These are phyloP conservation scores for Drosophila vallismaia DNA, from an alignment of 2,888 invertebrate species.

Conservation along the genomic window DNA sequence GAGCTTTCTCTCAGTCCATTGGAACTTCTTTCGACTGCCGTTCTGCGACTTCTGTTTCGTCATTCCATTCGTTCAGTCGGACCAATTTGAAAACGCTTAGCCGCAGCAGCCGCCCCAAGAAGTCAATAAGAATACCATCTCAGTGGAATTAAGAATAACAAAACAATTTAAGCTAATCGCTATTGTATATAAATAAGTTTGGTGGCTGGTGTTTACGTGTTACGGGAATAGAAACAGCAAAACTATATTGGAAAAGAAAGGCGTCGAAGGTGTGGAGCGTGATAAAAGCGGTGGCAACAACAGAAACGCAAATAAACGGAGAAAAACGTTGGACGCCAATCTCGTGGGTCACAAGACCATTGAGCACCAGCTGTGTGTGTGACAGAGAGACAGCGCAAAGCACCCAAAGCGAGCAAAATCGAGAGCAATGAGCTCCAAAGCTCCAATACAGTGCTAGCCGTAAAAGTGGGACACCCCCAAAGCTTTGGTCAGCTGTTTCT, in stretches of 20 bases:
- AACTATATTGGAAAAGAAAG: constrained; percentile 56
- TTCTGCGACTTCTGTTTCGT: background rate
- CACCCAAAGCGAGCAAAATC: constrained; percentile 36
- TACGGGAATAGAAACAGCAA: constrained; percentile 13
- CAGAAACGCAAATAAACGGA: constrained; percentile 46
- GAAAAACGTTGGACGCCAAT: constrained; percentile 44
- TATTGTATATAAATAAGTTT: constrained; percentile 40
- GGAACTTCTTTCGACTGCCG: constrained; percentile 1
- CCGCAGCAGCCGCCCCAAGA: background rate
- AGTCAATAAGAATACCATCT: constrained; percentile 3
- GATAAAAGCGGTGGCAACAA: constrained; percentile 70
- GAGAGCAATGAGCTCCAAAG: constrained; percentile 47
- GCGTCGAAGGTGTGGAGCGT: constrained; percentile 61
- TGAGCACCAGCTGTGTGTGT: constrained; percentile 43
- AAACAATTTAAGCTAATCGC: background rate
- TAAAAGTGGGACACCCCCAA: constrained; percentile 7
- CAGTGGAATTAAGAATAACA: background rate
- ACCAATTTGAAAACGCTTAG: background rate
- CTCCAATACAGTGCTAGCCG: constrained; percentile 56
- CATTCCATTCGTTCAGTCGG: constrained; percentile 2
- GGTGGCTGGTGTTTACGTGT: constrained; percentile 52
- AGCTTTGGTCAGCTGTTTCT: constrained; percentile 37
- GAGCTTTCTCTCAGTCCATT: constrained; percentile 1
- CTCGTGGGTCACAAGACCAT: constrained; percentile 70
- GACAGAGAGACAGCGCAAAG: constrained; percentile 21